These are phyloP conservation scores for Bos javanicus DNA, from an alignment of 2,113 vertebrate genomes.

Conservation along the genomic window DNA sequence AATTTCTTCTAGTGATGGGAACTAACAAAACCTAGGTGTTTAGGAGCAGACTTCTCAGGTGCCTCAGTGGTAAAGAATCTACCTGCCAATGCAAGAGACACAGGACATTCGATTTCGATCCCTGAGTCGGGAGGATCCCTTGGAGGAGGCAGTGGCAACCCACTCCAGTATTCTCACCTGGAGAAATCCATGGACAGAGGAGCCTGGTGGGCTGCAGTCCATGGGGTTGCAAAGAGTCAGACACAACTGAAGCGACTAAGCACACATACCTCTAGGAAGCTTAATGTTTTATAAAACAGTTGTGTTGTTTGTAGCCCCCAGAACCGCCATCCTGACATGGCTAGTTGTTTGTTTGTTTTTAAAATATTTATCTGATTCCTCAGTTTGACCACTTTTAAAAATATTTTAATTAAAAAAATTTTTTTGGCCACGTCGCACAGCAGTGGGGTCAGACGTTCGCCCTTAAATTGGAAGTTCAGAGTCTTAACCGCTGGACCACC, in stretches of 20 bases:
- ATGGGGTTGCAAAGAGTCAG: neutral
- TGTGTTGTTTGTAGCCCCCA: neutral
- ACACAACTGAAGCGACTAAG: neutral
- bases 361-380: neutral
- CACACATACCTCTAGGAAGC: neutral
- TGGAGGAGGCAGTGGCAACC: neutral
- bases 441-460: accelerated
- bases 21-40: neutral
- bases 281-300: neutral
- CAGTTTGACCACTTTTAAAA: neutral
- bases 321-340: accelerated
- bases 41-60: neutral
- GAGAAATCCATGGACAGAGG: neutral
- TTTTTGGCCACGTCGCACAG: accelerated
- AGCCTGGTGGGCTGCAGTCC: neutral
- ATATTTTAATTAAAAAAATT: neutral
- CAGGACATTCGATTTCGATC: neutral
- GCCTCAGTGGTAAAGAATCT: neutral
- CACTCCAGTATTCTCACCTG: neutral
- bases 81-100: neutral
- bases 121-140: neutral
- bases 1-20: neutral
- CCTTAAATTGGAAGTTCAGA: neutral
- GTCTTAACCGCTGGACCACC: neutral
- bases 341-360: neutral